Conservation (phyloP, 2,113 vertebrate genomes). For the Hystrix brachyura region DNA sequence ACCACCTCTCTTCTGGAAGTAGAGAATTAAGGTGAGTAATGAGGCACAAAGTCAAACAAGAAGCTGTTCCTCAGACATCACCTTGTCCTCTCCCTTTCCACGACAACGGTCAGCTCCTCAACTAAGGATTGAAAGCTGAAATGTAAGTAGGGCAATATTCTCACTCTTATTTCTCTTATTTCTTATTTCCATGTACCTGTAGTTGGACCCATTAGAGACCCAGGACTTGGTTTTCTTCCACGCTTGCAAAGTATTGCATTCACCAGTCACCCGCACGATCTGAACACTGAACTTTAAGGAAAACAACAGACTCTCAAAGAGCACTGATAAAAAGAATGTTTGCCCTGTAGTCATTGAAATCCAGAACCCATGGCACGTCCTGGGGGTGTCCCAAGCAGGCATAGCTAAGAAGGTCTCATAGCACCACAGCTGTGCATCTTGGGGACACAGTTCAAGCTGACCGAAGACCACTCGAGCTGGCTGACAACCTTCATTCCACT, state of each 20-base stretch:
- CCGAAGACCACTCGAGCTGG: background rate
- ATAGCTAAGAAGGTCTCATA: background rate
- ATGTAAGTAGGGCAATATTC: background rate
- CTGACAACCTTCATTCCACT: background rate
- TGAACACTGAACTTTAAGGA: background rate
- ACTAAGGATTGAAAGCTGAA: background rate
- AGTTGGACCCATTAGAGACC: background rate
- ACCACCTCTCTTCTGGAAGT: background rate
- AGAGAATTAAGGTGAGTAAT: background rate
- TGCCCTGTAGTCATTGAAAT: background rate
- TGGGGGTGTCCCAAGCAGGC: background rate
- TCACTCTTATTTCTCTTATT: background rate
- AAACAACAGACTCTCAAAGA: background rate
- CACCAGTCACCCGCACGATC: slow-evolving; percentile 13
- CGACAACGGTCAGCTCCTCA: background rate
- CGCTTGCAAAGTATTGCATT: background rate
- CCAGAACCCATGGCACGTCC: background rate
- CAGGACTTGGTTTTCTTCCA: background rate
- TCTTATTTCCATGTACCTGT: background rate
- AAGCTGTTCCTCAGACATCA: slow-evolving; percentile 4
- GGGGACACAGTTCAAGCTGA: too few relatives aligned
- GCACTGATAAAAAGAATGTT: background rate
- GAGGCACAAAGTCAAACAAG: slow-evolving; percentile 49
- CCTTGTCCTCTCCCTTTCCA: background rate
- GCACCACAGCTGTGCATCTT: background rate